Conservation (phyloP, 2,888 invertebrate genomes). For the Mesoligia furuncula region DNA sequence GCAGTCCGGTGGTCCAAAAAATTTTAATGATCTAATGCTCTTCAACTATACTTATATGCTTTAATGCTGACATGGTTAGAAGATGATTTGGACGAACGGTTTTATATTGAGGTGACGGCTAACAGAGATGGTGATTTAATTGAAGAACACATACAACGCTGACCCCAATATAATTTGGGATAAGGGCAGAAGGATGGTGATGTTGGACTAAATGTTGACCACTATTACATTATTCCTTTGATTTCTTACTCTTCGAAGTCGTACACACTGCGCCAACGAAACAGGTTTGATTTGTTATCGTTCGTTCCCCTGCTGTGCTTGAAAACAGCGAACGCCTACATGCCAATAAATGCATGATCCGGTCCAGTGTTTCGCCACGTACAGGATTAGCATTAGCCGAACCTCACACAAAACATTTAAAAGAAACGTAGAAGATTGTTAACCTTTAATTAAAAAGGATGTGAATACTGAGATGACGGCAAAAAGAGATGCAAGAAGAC, state of each 20-base stretch:
- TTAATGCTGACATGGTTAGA: neutral
- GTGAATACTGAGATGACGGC: neutral
- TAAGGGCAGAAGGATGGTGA: neutral
- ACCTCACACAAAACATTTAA: neutral
- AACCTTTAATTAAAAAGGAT: neutral
- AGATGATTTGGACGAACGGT: neutral
- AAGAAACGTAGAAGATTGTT: neutral
- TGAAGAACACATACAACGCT: neutral
- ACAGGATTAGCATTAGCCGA: neutral
- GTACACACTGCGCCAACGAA: conserved; percentile 3
- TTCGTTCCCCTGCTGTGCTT: conserved; percentile 19
- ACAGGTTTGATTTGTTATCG: conserved; percentile 45
- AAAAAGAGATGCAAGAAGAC: neutral
- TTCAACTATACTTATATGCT: neutral
- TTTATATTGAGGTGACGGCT: neutral
- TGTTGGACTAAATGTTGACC: neutral
- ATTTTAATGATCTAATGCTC: neutral
- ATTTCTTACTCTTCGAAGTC: conserved; percentile 2
- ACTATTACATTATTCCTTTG: neutral
- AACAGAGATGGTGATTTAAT: neutral
- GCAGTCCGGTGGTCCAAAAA: neutral
- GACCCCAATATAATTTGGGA: neutral
- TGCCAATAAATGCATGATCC: neutral
- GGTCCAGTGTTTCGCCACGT: neutral
- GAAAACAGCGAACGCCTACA: neutral